Evolutionary conservation across 2,888 invertebrate genomes (phyloP).

Genomic region (Boloria selene): DNA sequence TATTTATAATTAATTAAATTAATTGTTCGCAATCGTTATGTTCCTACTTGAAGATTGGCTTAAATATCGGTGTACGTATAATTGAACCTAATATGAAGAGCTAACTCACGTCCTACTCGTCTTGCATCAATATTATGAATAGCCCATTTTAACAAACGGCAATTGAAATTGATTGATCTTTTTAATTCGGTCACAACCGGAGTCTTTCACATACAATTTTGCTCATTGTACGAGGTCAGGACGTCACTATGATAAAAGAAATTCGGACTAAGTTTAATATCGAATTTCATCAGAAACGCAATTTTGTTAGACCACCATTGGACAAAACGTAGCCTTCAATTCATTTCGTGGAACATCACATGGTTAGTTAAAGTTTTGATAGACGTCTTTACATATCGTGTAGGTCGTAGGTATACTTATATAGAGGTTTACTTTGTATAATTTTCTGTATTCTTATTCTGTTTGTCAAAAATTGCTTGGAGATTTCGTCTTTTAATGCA

Average conservation of each 20-base stretch:
- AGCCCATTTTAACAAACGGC: constrained; percentile 36
- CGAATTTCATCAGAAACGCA: constrained; percentile 5
- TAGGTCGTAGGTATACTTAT: no score
- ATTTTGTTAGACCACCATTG: constrained; percentile 2
- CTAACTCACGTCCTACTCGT: constrained; percentile 26
- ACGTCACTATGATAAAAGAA: constrained; percentile 15
- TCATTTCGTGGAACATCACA: constrained; percentile 5
- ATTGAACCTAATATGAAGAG: constrained; percentile 25
- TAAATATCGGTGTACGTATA: neutral
- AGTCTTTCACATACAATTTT: constrained; percentile 24
- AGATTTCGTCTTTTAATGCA: no score
- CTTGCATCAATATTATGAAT: constrained; percentile 39
- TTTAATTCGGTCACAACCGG: constrained; percentile 37
- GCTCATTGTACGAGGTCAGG: constrained; percentile 27
- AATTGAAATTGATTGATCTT: constrained; percentile 39
- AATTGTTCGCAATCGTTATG: neutral
- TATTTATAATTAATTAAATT: no score
- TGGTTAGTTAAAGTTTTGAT: neutral
- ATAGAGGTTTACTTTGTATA: no score
- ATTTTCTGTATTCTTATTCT: no score
- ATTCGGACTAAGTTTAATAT: constrained; percentile 1
- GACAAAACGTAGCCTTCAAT: neutral
- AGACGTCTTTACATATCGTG: neutral
- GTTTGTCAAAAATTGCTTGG: no score
- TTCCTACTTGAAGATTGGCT: neutral